These are phyloP conservation scores for Pimpla rufipes DNA, from an alignment of 2,888 invertebrate genomes.

Conservation along the genomic window DNA sequence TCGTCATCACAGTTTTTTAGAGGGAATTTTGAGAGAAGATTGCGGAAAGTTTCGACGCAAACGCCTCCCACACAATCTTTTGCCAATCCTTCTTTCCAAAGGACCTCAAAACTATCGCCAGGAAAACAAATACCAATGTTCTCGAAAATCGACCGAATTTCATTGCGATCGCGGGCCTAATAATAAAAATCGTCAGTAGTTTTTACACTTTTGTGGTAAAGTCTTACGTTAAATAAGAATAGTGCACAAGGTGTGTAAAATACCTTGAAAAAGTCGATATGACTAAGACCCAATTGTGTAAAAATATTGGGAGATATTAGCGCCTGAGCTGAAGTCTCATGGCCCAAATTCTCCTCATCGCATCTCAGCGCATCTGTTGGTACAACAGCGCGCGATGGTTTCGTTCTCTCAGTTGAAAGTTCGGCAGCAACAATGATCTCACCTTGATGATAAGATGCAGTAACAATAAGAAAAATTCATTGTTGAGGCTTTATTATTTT, in stretches of 20 bases:
- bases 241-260: not conserved
- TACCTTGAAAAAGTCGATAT: constrained; percentile 84
- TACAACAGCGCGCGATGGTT: constrained; percentile 43
- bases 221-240: not conserved
- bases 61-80: constrained; percentile 75
- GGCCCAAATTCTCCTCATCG: constrained; percentile 55
- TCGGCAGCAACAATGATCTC: constrained; percentile 34
- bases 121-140: constrained; percentile 75
- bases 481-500: constrained; percentile 4
- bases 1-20: constrained; percentile 24
- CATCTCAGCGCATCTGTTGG: constrained; percentile 46
- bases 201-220: not conserved
- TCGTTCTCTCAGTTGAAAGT: constrained; percentile 50
- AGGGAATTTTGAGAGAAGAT: constrained; percentile 59
- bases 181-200: constrained; percentile 13
- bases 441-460: not conserved
- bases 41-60: constrained; percentile 75
- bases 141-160: constrained; percentile 74
- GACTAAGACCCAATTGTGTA: constrained; percentile 84
- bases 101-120: constrained; percentile 74
- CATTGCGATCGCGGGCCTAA: constrained; percentile 73
- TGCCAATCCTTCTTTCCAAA: constrained; percentile 76
- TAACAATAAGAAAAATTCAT: constrained; percentile 10
- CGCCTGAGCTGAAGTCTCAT: constrained; percentile 77
- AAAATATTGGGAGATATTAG: constrained; percentile 85